Evolutionary conservation across 1,140 invertebrate species (phyloP).

Genomic region (Whitmania pigra): DNA sequence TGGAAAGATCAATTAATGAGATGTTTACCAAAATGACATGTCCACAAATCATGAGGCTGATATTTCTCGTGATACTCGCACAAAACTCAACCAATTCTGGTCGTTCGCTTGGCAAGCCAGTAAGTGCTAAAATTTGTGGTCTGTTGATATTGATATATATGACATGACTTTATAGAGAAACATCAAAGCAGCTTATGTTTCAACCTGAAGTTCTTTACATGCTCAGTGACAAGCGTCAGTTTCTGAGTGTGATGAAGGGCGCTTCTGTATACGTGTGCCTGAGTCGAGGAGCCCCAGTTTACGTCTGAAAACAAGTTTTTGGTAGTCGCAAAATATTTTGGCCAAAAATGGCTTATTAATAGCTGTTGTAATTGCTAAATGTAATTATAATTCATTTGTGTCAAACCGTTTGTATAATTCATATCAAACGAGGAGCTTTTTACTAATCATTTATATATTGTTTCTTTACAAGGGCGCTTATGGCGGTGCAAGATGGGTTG

Average conservation of each 20-base stretch:
- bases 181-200: not conserved
- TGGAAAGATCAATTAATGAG: too few species aligned
- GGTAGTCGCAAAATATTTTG: too few species aligned
- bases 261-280: constrained; percentile 86
- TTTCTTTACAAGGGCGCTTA: too few species aligned
- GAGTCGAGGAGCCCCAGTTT: constrained; percentile 92
- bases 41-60: constrained; percentile 82
- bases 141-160: constrained; percentile 29
- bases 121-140: constrained; percentile 77
- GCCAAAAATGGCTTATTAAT: too few species aligned
- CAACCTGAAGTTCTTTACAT: constrained; percentile 83
- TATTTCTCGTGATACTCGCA: constrained; percentile 77
- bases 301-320: constrained; percentile 52
- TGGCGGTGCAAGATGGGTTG: too few species aligned
- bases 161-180: not conserved
- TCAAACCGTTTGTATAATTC: too few species aligned
- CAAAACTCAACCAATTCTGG: constrained; percentile 80
- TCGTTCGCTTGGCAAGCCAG: constrained; percentile 66
- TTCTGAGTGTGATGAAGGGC: constrained; percentile 73
- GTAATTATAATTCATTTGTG: too few species aligned
- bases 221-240: constrained; percentile 74
- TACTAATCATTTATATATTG: too few species aligned
- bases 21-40: constrained; percentile 64
- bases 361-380: too few species aligned
- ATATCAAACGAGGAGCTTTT: too few species aligned